Conservation (phyloP, 1,140 invertebrate species). For the Chymomyza costata region DNA sequence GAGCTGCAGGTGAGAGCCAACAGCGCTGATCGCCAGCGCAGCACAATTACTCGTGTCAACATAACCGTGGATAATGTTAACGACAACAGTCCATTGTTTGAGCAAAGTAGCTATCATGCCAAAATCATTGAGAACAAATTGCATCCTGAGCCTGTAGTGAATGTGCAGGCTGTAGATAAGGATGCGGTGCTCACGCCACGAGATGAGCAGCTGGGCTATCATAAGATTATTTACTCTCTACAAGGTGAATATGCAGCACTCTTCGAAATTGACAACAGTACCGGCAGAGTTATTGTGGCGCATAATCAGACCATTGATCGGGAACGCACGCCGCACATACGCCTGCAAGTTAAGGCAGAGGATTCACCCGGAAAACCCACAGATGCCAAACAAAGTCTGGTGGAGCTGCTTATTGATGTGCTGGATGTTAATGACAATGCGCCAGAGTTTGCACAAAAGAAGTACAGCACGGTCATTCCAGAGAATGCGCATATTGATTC, state of each 20-base stretch:
- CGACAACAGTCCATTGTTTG: conserved; percentile 86
- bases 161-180: conserved; percentile 82
- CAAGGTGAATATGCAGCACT: conserved; percentile 83
- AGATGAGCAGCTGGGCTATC: conserved; percentile 80
- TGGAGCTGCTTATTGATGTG: conserved; percentile 82
- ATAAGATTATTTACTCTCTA: conserved; percentile 82
- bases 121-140: conserved; percentile 83
- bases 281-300: conserved; percentile 82
- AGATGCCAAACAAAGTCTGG: conserved; percentile 79
- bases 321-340: conserved; percentile 82
- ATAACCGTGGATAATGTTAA: conserved; percentile 86
- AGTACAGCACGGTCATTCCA: conserved; percentile 77
- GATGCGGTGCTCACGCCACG: conserved; percentile 81
- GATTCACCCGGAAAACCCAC: conserved; percentile 83
- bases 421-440: conserved; percentile 90
- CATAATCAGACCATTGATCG: conserved; percentile 83
- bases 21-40: conserved; percentile 81
- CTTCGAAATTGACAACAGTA: conserved; percentile 82
- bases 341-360: conserved; percentile 83
- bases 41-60: conserved; percentile 81
- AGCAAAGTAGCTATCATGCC: conserved; percentile 82
- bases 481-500: conserved; percentile 84
- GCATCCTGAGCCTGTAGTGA: conserved; percentile 82
- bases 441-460: conserved; percentile 75
- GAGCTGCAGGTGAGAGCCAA: conserved; percentile 84